Conservation (phyloP, 2,113 vertebrate species). For the Pao palembangensis region DNA sequence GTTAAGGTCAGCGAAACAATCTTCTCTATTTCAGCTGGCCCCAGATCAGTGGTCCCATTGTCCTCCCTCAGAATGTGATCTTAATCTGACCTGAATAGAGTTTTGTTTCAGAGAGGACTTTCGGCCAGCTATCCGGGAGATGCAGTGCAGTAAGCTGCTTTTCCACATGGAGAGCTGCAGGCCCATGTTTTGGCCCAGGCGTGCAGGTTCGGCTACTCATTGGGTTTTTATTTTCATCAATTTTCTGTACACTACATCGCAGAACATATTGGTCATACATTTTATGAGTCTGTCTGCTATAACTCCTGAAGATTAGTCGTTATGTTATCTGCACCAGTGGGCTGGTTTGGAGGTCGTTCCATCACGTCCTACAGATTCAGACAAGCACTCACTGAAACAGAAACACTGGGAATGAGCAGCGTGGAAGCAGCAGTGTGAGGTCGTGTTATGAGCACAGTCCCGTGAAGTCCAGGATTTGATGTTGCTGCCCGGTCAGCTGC, state of each 20-base stretch:
- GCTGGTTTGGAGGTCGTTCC: too few species aligned
- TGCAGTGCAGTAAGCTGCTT: slow-evolving; percentile 40
- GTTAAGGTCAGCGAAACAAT: slow-evolving; percentile 50
- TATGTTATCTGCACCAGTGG: too few species aligned
- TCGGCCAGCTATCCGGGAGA: slow-evolving; percentile 47
- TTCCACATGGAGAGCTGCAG: slow-evolving; percentile 24
- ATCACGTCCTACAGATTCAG: background rate
- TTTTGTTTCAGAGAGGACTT: slow-evolving; percentile 62
- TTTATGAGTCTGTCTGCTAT: too few species aligned
- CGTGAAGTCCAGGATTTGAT: slow-evolving; percentile 8
- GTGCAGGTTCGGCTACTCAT: slow-evolving; percentile 22
- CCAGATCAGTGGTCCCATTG: slow-evolving; percentile 63
- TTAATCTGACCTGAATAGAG: slow-evolving; percentile 70
- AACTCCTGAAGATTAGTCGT: too few species aligned
- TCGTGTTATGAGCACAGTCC: slow-evolving; percentile 5
- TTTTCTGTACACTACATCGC: slow-evolving; percentile 24
- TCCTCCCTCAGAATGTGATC: slow-evolving; percentile 67
- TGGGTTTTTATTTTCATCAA: slow-evolving; percentile 27
- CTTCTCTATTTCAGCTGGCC: slow-evolving; percentile 57
- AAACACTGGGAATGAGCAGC: slow-evolving; percentile 6
- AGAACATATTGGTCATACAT: too few species aligned
- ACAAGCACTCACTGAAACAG: slow-evolving; percentile 11
- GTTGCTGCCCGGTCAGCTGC: slow-evolving; percentile 22
- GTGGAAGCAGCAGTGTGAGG: slow-evolving; percentile 1
- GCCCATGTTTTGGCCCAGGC: slow-evolving; percentile 27